A percentile compares a stretch with the other conserved stretches of the same genome.
Evolutionary conservation across 2,113 vertebrate species (phyloP).

Genomic region (Bubo blakistoni): DNA sequence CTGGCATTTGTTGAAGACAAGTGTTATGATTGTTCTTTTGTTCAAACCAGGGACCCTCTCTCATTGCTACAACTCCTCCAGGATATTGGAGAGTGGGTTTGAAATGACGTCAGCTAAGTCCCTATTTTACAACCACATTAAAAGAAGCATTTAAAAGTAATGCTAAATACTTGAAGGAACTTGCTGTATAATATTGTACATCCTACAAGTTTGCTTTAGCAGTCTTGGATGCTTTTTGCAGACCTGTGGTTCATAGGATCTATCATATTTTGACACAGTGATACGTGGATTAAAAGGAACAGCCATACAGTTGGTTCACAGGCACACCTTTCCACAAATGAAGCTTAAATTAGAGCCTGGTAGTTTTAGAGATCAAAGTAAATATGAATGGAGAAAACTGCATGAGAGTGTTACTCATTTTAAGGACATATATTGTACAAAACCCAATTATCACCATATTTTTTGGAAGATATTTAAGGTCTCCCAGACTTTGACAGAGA

Average conservation of each 20-base stretch:
- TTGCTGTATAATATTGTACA: neutral
- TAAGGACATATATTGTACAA: neutral
- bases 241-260: neutral
- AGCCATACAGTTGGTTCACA: neutral
- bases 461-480: neutral
- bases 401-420: neutral
- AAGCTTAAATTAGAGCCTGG: neutral
- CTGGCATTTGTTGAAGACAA: neutral
- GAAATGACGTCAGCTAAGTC: neutral
- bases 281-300: neutral
- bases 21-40: neutral
- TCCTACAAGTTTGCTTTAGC: neutral
- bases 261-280: neutral
- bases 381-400: neutral
- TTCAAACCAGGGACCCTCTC: neutral
- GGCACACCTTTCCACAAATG: neutral
- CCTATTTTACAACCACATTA: neutral
- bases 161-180: neutral
- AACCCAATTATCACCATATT: neutral
- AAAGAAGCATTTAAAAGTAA: neutral
- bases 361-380: neutral
- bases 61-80: neutral
- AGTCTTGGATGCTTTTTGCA: neutral
- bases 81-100: neutral
- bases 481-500: neutral